Evolutionary conservation across 1,140 invertebrate species (phyloP).

Genomic region (Lepidurus packardi): DNA sequence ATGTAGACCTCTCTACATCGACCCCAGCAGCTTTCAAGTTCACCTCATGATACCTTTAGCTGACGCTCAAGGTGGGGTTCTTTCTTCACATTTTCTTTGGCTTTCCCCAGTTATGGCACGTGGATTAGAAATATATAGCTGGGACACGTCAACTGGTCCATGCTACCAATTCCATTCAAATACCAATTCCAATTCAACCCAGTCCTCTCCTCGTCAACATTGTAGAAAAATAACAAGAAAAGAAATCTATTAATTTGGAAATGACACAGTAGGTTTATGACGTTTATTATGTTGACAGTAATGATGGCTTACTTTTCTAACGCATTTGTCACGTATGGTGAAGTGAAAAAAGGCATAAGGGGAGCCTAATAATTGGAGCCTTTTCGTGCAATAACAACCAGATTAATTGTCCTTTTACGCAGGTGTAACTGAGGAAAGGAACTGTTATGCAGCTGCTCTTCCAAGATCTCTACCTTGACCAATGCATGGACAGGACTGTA

Average conservation of each 20-base stretch:
- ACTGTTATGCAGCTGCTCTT: neutral
- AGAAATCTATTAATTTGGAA: too few relatives aligned
- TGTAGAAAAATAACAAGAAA: too few relatives aligned
- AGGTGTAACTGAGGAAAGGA: neutral
- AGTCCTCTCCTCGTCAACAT: too few relatives aligned
- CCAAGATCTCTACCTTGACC: neutral
- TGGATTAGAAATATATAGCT: too few relatives aligned
- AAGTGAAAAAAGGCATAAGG: neutral
- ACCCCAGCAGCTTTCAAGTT: neutral
- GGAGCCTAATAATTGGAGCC: neutral
- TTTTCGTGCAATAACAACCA: neutral
- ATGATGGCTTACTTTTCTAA: neutral
- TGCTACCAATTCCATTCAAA: too few relatives aligned
- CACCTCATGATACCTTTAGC: slow-evolving; percentile 1
- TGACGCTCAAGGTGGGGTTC: neutral
- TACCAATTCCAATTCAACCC: too few relatives aligned
- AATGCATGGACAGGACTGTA: neutral
- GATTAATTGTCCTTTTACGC: slow-evolving; percentile 2
- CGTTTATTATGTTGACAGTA: neutral
- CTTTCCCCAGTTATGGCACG: too few relatives aligned
- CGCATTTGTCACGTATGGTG: neutral
- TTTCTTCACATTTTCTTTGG: too few relatives aligned
- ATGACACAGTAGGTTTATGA: neutral
- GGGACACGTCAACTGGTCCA: too few relatives aligned
- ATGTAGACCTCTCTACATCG: neutral